Base-by-base conservation (phyloP, 2,888 invertebrate genomes). In the Ormyrus rosae region DNA sequence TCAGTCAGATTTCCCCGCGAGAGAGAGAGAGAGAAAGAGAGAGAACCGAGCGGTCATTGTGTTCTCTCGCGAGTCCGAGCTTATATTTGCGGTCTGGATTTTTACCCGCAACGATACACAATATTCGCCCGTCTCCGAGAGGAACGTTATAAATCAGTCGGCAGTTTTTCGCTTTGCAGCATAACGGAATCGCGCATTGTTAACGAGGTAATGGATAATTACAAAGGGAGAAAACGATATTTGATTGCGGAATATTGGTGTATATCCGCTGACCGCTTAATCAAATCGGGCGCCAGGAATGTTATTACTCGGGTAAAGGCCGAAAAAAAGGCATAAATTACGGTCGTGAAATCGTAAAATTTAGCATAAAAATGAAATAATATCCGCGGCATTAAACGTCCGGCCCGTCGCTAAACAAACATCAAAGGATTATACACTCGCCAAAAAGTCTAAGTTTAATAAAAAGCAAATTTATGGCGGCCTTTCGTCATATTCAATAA, bases 401-500 rank as follows among this genome's bases (percentile, higher is more conserved):
- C 50, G 45, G 13, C 67, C 67, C 67, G 72, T 55, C 69, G 48
- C 48, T 73, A 81, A 81, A 76, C 81, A 81, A 81, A 81, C 81
- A 77, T 73, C 72, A 77, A 80, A 72, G 67, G 72, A 51, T 34
- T 34, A 34, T 71, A 61, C 51, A 58, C 65, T 45, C 48, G 67
- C 65, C 55, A 55, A 72, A 74, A 72, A 67, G 48, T 76, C 80
- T 72, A 80, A 80, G 63, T 81, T 81, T 72, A 72, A 81, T 81
- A 81, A 81, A 81, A 81, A 81, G 73, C 69, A 73, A 81, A 81
- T 81, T 81, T 81, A 81, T 81, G 81, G 77, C 72, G 51, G 53
- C 56, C 75, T 76, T 60, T 61, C 71, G 71, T 77, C 73, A 68
- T 69, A 77, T 81, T 81, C 77, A 81, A 81, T 77, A 73, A 77